Evolutionary conservation across 2,888 invertebrate species (phyloP), one percentile per base, ranked within the genome.

Genomic region (Apocheima hispidaria): DNA sequence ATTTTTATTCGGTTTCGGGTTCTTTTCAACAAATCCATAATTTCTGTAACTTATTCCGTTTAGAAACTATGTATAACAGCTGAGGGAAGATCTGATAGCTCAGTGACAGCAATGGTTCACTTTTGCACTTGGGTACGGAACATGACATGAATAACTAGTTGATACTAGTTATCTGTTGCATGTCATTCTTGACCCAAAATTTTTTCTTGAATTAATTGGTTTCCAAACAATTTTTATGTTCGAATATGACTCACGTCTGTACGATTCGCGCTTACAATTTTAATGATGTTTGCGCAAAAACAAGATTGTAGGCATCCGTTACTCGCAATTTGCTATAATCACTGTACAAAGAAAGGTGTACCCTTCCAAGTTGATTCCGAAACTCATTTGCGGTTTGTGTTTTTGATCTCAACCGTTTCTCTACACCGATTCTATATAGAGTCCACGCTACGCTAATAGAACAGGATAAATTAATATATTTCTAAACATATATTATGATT

Each of bases 361-460:
- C 82, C 79, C 75, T 77, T 75, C 79, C 68, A 69, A 80, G 82
- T 81, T 81, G 82, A 84, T 82, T 85, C 79, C 72, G 76, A 85
- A 84, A 82, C 86, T 86, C 85, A 87, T 90, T 90, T 89, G 90
- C 82, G 90, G 91, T 88, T 72, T 78, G 78, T 74, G 83, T 85
- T 88, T 84, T 86, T 87, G 86, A 87, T 86, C 81, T 81, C 74
- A 69, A 73, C 73, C 69, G 75, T 81, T 81, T 78, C 81, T 76
- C 77, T 70, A 70, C 69, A 71, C 74, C 71, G 72, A 75, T 69
- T 66, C 60, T 61, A 55, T 80, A 72, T 67, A 69, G 66, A 62
- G 44, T 64, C 79, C 76, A 79, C 20, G 57, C 4, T 65, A 63
- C 53, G 9, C 23, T 41, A 7, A 10, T 38, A 23, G 23, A 9